Evolutionary conservation across 2,113 vertebrate species (phyloP).

Genomic region (Tragulus kanchil): DNA sequence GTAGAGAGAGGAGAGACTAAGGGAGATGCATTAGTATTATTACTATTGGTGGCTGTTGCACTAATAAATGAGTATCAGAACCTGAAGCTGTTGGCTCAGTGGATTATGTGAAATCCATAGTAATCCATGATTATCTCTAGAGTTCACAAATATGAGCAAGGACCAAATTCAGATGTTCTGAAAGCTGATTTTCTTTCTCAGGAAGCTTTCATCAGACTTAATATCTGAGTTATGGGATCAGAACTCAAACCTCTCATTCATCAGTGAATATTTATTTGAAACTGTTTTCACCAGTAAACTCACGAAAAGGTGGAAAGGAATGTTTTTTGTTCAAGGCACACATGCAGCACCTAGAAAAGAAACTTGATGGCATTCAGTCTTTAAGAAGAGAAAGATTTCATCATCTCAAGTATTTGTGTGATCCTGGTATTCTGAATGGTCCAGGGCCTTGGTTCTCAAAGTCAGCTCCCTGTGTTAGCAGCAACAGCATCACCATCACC

Average conservation of each 20-base stretch:
- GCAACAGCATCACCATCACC: too few species aligned
- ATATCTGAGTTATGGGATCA: slow-evolving; percentile 58
- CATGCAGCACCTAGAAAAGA: not conserved
- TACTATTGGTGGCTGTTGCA: not conserved
- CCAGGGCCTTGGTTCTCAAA: not conserved
- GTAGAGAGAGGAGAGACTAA: not conserved
- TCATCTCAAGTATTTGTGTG: not conserved
- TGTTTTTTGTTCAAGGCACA: not conserved
- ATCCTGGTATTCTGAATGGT: not conserved
- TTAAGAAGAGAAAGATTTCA: not conserved
- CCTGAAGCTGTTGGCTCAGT: slow-evolving; percentile 38
- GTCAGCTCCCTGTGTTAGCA: not conserved
- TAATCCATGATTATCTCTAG: slow-evolving; percentile 73
- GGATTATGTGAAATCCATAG: slow-evolving; percentile 65
- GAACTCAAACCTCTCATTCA: slow-evolving; percentile 49
- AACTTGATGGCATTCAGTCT: not conserved
- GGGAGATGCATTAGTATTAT: not conserved
- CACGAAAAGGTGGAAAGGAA: slow-evolving; percentile 32
- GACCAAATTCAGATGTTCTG: not conserved
- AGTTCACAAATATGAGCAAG: slow-evolving; percentile 25
- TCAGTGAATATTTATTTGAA: slow-evolving; percentile 35
- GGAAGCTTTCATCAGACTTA: slow-evolving; percentile 37
- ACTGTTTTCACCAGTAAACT: slow-evolving; percentile 45
- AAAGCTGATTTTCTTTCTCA: slow-evolving; percentile 66
- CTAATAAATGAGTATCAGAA: slow-evolving; percentile 68